Base-by-base conservation (phyloP, 2,888 invertebrate species). In the Dyspetes luteomarginatus region DNA sequence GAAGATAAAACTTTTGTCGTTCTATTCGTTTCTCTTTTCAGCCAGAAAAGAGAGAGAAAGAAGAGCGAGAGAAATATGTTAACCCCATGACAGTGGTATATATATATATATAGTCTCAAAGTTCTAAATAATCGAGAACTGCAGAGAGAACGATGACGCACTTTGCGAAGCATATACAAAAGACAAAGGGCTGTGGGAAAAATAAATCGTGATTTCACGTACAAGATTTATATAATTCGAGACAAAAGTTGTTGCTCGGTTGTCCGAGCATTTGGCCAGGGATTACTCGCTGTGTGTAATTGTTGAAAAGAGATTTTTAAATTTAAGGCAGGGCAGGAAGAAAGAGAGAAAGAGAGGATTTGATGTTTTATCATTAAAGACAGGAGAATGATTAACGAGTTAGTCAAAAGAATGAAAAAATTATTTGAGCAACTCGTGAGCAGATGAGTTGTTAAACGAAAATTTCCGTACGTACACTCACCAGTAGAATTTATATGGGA, bases 1-100 rank as follows among this genome's bases (percentile, higher is more conserved):
- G 69, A 78, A 84, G 84, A 84, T 84, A 84, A 84, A 84, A 84
- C 82, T 84, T 74, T 84, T 83, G 75, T 73, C 82, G 75, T 76
- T 62, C 62, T 69, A 69, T 56, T 68, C 78, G 67, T 76, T 77
- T 69, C 72, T 75, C 60, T 50, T 58, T 30, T n/a, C 24, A 48
- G 36, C 26, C 17, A 28, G 12, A 50, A 69, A 45, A 72, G 62
- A 58, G 19, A 22, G 26, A 43, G 24, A 17, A 36, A 36, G 26
- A 50, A 43, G 56, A 67, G 72, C 65, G 52, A 76, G 41, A 81
- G 69, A 78, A 65, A 78, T 75, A 69, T 45, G 74, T 64, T 71
- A 81, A 81, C 82, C 74, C 75, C 50, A 62, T 76, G 77, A 82
- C 82, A 80, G 74, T 45, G 26, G 36, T 48, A 28, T 65, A 50